Evolutionary conservation across 2,113 vertebrate species (phyloP), one percentile per base, ranked within the genome.

Genomic region (Forbesichthys papilliferus): DNA sequence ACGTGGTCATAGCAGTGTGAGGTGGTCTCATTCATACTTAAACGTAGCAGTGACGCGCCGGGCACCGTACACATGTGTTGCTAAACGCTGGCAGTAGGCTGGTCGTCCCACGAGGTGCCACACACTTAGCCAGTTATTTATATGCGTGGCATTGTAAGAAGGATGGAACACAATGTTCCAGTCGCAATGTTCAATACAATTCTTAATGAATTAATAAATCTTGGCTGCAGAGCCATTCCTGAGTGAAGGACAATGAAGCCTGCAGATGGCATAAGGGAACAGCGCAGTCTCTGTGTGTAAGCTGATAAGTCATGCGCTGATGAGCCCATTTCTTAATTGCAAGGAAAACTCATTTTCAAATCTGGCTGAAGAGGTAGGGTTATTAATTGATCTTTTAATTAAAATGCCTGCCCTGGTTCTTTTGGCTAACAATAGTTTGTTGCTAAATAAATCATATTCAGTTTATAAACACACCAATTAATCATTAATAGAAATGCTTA

Each of bases 281-380:
- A 91, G 84, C 78, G 83, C 79, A 87, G 86, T 86, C 81, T 91
- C 82, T 90, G 88, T 90, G 89, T 89, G 86, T 88, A 91, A 88
- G 88, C 91, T 91, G 92, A 93, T 92, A 92, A 93, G 92, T 92
- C 90, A 92, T 81, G 90, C 90, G 90, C 89, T 89, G 91, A 92
- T 93, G 91, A 92, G 88, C 89, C 85, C 81, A 88, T 91, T 90
- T 86, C 86, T 84, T 91, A 91, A 91, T 93, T 90, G 85, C 83
- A 81, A 85, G 88, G 86, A 88, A 89, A 92, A 86, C 90, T 85
- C 80, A 86, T 89, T 90, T 90, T 86, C 82, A 86, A 83, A 88
- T 86, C 84, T 84, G 88, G 86, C 82, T 91, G 79, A 84, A 90
- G 89, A 90, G 87, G 86, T 87, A 80, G 86, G 81, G 74, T 86